Base-by-base conservation (phyloP, 2,113 vertebrate species). In the Gobiocypris rarus region DNA sequence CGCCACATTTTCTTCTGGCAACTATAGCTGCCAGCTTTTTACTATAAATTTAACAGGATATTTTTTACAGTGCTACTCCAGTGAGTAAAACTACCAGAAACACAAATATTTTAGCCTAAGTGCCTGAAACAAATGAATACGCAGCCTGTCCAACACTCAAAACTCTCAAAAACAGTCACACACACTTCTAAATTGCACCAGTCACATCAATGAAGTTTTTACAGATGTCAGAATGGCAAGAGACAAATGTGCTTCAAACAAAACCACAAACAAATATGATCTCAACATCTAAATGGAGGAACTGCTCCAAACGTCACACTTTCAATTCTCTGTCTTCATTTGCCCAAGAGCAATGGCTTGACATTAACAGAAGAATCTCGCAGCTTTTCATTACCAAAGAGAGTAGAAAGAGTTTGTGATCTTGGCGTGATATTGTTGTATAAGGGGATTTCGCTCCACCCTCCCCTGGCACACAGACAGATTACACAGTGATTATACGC, bases 401-500 rank as follows among this genome's bases (percentile, higher is more conserved):
- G 93, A 94, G 88, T 92, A 93, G 94, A 94, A 94, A 93, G 94
- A 92, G 83, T 89, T 95, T 95, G 94, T 95, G 95, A 96, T 97
- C 96, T 97, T 95, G 95, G 95, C 92, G 93, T 90, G 94, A 96
- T 96, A 95, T 96, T 97, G 96, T 96, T 96, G 96, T 95, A 92
- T 89, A 88, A 91, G 88, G 88, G 93, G 93, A 94, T 95, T 95
- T 95, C 89, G 90, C 95, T 88, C 93, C 93, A 92, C 94, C 94
- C 94, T 97, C 96, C 96, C 95, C 93, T 94, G 96, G 95, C 95
- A 95, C 94, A 94, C 94, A 91, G 91, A 50, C 94, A 96, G 96
- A 97, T 98, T 98, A 97, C 95, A 96, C 93, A 89, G 95, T 94
- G 96, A 96, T 96, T 96, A 96, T 96, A 96, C 95, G 96, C 95